Evolutionary conservation across 1,140 invertebrate species (phyloP).

Genomic region (Drosophila quadrilineata): DNA sequence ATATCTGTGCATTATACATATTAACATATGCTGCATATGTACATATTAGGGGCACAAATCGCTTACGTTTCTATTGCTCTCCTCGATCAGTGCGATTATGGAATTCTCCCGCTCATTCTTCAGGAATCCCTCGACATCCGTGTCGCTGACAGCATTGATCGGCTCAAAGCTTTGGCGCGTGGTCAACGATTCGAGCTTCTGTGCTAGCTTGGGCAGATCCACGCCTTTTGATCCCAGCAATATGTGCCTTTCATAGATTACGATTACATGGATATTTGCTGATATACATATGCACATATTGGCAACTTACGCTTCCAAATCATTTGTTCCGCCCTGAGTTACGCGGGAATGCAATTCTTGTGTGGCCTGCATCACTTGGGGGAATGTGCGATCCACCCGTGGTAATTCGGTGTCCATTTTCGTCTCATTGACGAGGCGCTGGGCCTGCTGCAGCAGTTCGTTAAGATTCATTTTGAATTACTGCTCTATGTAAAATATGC

Average conservation of each 20-base stretch:
- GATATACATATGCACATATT: background rate
- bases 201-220: constrained; percentile 94
- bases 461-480: constrained; percentile 85
- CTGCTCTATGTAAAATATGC: background rate
- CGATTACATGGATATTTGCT: no score
- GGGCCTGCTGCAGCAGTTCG: constrained; percentile 93
- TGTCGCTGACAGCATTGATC: constrained; percentile 93
- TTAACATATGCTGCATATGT: background rate
- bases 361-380: constrained; percentile 95
- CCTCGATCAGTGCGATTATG: constrained; percentile 94
- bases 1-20: constrained; percentile 83
- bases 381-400: constrained; percentile 93
- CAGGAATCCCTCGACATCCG: constrained; percentile 93
- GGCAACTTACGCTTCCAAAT: constrained; percentile 93
- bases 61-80: constrained; percentile 91
- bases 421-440: constrained; percentile 93
- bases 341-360: constrained; percentile 93
- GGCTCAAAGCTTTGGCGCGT: constrained; percentile 93
- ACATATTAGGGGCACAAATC: background rate
- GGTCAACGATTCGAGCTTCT: constrained; percentile 94
- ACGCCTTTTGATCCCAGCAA: constrained; percentile 95
- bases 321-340: constrained; percentile 90
- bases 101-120: constrained; percentile 97
- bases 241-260: constrained; percentile 92
- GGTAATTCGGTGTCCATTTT: constrained; percentile 91